These are phyloP conservation scores for Emydocephalus ijimae DNA, from an alignment of 2,113 vertebrate species.

Conservation along the genomic window DNA sequence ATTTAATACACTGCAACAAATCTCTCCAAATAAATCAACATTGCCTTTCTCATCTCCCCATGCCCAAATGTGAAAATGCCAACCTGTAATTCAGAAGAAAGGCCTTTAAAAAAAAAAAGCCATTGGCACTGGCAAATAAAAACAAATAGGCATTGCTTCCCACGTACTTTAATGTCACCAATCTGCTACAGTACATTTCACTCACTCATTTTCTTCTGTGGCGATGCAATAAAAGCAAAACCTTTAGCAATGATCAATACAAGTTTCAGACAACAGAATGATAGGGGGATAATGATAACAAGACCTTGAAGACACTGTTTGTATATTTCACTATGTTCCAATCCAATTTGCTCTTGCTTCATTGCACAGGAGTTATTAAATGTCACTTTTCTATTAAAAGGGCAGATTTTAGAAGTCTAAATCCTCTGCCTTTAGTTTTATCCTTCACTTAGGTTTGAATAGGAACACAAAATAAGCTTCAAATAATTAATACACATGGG, in stretches of 20 bases:
- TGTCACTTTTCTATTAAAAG: conserved; percentile 28
- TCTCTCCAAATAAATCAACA: background rate
- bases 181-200: background rate
- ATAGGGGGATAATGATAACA: conserved; percentile 26
- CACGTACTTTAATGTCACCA: background rate
- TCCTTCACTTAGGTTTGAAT: conserved; percentile 20
- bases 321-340: conserved; percentile 41
- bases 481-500: conserved; percentile 23
- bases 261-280: background rate
- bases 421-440: conserved; percentile 31
- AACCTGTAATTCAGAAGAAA: background rate
- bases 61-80: background rate
- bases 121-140: conserved; percentile 13
- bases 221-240: conserved; percentile 28
- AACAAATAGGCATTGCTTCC: background rate
- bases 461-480: conserved; percentile 20
- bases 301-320: conserved; percentile 31
- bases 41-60: background rate
- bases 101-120: background rate
- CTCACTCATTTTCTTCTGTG: background rate
- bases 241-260: conserved; percentile 16
- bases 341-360: conserved; percentile 34
- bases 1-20: conserved; percentile 6
- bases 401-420: conserved; percentile 38
- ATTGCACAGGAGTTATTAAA: conserved; percentile 55